Conservation (phyloP, 23 tunicate genomes). For the Ascidia mentula region DNA sequence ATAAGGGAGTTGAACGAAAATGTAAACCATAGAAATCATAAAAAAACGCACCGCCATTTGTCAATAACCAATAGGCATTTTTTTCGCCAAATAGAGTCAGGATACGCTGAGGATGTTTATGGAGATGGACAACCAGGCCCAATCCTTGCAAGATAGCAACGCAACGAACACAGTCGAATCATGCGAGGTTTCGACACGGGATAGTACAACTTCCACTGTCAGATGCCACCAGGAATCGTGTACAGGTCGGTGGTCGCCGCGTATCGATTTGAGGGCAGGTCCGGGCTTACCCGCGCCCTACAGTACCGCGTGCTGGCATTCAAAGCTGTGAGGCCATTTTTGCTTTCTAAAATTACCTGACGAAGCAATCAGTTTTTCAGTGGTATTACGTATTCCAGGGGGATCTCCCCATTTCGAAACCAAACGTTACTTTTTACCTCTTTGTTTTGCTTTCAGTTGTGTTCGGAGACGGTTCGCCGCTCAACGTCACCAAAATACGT, state of each 20-base stretch:
- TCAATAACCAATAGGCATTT: too few species aligned
- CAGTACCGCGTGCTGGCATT: not conserved
- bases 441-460: too few species aligned
- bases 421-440: too few species aligned
- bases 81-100: not conserved
- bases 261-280: not conserved
- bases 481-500: constrained; percentile 13
- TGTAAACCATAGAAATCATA: too few species aligned
- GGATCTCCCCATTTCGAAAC: too few species aligned
- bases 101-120: not conserved
- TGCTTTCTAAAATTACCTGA: too few species aligned
- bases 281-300: not conserved
- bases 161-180: not conserved
- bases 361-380: too few species aligned
- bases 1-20: too few species aligned
- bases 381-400: too few species aligned
- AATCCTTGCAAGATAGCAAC: not conserved
- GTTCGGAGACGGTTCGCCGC: constrained; percentile 36
- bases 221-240: constrained; percentile 35
- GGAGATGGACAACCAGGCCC: not conserved
- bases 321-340: not conserved
- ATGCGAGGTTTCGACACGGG: not conserved
- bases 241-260: constrained; percentile 17
- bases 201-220: not conserved
- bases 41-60: too few species aligned